Evolutionary conservation across 2,797 vertebrate genomes (phyloP), one percentile per base, ranked within the genome.

Genomic region (Phoebastria nigripes): DNA sequence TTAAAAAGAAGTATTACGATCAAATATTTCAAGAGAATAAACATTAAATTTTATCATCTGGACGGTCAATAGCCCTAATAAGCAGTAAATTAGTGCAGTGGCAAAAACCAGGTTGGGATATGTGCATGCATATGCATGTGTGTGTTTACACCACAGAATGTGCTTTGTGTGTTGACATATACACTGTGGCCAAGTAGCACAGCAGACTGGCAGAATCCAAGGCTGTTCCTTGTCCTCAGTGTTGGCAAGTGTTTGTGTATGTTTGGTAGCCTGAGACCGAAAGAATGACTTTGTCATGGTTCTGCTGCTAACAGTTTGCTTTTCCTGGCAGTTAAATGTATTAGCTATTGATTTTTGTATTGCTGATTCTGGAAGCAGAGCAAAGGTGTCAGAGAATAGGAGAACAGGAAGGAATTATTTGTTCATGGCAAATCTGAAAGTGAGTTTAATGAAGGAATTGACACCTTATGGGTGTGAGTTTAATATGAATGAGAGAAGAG

Each of bases 111-210:
- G 11, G 22, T 0, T 85, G 47, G 51, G 22, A 3, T 15, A 8
- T 1, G 0, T 59, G 63, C 15, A n/a, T 47, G 44, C 14, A 24
- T n/a, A 42, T 42, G 1, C 19, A 11, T 2, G 2, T 39, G 25
- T 31, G 55, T 62, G 58, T 80, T 93, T 44, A 6, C 20, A 35
- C 5, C 28, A 52, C 47, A 39, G 51, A 21, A 16, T 3, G 2
- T 19, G n/a, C 37, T 41, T 72, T 9, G 4, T 25, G 28, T 91
- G 78, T 82, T 87, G 88, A 84, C 28, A 66, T 72, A 35, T 18
- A 78, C 61, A 39, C 77, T 21, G 18, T 22, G 52, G 26, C 14
- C 49, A 69, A 39, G 61, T 33, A 85, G 9, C 31, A 28, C 31
- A 66, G 46, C 26, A 73, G 28, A 31, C 55, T 44, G 59, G 44